Base-by-base conservation (phyloP, 1,140 invertebrate species). In the Drosophila nigromelanica region DNA sequence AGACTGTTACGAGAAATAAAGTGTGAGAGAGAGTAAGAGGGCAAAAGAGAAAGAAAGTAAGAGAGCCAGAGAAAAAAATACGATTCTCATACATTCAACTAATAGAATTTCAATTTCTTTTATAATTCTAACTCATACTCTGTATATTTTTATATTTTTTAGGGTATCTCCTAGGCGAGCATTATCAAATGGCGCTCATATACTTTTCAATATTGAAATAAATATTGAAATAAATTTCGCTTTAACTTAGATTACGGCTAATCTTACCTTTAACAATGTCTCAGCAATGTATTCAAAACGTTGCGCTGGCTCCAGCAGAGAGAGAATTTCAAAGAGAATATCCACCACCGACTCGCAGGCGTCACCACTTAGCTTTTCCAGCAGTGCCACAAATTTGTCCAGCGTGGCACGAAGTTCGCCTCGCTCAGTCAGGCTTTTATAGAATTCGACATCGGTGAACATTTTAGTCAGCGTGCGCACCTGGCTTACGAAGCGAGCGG, bases 311-410 rank as follows among this genome's bases (percentile, higher is more conserved):
- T 92, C 76, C 52, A 94, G 80, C 72, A 94, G 92, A 39, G 91
- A 92, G 12, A 95, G 89, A 30, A 95, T 82, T 60, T 92, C 92
- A 78, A 95, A 95, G 62, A 94, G 92, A 14, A 96, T 92, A 76
- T 94, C 93, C 6, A 95, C 87, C 4, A 94, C 73, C 58, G 87
- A 74, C 43, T 94, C 93, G 6, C 86, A 91, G 45, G 92, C 79
- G 12, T 93, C 90, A 8, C 90, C 80, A 30, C 90, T 89, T 8
- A 73, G 7, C 40, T 90, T 80, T 4, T 80, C 78, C 27, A 95
- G 80, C 91, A 94, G 93, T 0, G 79, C 77, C 12, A 90, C 92
- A 47, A 95, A 91, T 48, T 91, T 92, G 48, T 93, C 79, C 61
- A 94, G 94, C 51, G 95, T 92, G 8, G 90, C 77, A 1, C 92